A percentile compares a stretch with the other conserved stretches of the same genome.
These are phyloP conservation scores for Hoplodrina ambigua DNA, from an alignment of 2,888 invertebrate genomes.

Conservation along the genomic window DNA sequence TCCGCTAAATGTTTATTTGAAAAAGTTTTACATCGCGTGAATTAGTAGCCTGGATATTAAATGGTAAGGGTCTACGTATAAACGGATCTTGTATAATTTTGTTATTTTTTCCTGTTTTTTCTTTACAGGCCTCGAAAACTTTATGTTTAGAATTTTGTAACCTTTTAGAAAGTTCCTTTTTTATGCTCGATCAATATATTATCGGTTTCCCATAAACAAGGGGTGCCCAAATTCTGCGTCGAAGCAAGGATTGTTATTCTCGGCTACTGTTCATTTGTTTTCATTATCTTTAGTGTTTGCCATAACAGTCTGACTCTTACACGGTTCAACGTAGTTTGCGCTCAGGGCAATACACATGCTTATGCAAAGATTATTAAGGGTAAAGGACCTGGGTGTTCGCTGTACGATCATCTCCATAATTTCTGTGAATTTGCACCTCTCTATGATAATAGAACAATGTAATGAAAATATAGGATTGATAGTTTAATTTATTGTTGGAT, in stretches of 20 bases:
- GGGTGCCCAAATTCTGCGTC: background rate
- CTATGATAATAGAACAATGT: constrained; percentile 3
- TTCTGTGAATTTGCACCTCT: constrained; percentile 8
- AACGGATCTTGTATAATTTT: background rate
- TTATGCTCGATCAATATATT: constrained; percentile 15
- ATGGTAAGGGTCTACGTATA: constrained; percentile 11
- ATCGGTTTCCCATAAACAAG: constrained; percentile 17
- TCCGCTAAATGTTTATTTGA: constrained; percentile 58
- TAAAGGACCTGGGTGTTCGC: constrained; percentile 42
- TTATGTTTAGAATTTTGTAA: constrained; percentile 14
- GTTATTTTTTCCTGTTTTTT: constrained; percentile 4
- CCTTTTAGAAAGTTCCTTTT: constrained; percentile 7
- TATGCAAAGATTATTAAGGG: constrained; percentile 44
- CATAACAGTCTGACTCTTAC: constrained; percentile 23
- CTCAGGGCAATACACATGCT: constrained; percentile 25
- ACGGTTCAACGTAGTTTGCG: constrained; percentile 47
- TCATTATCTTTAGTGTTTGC: constrained; percentile 40
- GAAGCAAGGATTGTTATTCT: constrained; percentile 6
- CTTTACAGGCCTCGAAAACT: background rate
- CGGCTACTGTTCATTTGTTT: constrained; percentile 13
- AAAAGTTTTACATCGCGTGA: constrained; percentile 41
- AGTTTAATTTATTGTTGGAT: constrained; percentile 14
- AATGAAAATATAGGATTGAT: constrained; percentile 18
- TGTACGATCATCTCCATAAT: constrained; percentile 11
- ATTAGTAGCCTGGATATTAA: constrained; percentile 18